Evolutionary conservation across 2,797 vertebrate species (phyloP).

Genomic region (Betta splendens): DNA sequence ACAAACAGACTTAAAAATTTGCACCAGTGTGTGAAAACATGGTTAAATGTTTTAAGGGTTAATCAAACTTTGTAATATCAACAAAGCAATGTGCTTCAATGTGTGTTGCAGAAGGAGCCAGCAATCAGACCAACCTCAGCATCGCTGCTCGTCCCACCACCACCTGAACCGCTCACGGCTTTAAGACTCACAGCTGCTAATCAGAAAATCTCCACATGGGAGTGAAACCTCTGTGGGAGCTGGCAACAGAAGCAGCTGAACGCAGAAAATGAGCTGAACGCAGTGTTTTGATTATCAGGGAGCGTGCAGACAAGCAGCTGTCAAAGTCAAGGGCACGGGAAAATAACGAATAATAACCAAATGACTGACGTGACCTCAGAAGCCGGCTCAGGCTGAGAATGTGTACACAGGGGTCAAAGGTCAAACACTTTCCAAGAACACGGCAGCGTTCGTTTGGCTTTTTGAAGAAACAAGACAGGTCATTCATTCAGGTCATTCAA

Average conservation of each 20-base stretch:
- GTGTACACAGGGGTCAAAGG: neutral
- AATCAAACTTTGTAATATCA: no score
- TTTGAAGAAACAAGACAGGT: neutral
- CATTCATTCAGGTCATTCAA: no score
- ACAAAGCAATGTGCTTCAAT: no score
- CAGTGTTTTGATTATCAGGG: neutral
- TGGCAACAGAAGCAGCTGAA: neutral
- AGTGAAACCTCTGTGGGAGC: neutral
- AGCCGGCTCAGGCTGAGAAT: neutral
- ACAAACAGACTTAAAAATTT: no score
- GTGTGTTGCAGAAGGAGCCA: no score
- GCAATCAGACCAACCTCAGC: neutral
- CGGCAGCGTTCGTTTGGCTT: no score
- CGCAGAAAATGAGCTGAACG: neutral
- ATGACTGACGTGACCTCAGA: conserved; percentile 4
- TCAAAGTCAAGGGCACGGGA: neutral
- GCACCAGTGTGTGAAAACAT: neutral
- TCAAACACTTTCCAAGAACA: conserved; percentile 11
- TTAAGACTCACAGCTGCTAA: neutral
- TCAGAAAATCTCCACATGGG: neutral
- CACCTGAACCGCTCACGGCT: neutral
- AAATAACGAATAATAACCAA: neutral
- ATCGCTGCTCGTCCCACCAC: no score
- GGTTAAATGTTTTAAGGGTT: neutral
- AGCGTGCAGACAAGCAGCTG: neutral